Evolutionary conservation across 2,113 vertebrate genomes (phyloP), one percentile per base, ranked within the genome.

Genomic region (Gymnarchus niloticus): DNA sequence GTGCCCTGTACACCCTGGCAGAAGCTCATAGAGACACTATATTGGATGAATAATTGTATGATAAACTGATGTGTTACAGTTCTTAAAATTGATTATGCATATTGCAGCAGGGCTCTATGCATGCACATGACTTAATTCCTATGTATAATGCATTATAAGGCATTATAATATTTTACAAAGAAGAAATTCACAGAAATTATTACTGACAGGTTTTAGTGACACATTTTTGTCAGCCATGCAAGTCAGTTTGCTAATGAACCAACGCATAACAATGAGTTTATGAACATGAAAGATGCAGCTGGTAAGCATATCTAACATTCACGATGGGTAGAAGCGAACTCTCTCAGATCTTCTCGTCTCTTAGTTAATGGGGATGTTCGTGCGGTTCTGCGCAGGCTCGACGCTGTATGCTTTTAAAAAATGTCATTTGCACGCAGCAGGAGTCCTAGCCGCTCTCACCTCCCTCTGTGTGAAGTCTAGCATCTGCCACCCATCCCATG

Each of bases 401-500:
- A 59, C 6, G 14, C 82, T 25, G 54, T 28, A 21, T 81, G 49
- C 23, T 83, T 56, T 83, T 41, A 56, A 56, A 84, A 46, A 46
- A 59, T 59, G 37, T 44, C 83, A 61, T 61, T 46, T 59, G 19
- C 56, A 59, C 23, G n/a, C 81, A 57, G 28, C 19, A 49, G n/a
- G n/a, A 37, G 21, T 37, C 17, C 54, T 49, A 19, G 28, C 23
- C 51, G 41, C 37, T 84, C 56, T 61, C 83, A 84, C 56, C 56
- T 84, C 56, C 2, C 37, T 61, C 83, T 8, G 37, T 84, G 83
- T 61, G 83, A 84, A 84, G 54, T 48, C 83, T 59, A 28, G 83
- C 83, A 59, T 84, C 83, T 84, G 83, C 56, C 37, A 61, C 23
- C 19, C 83, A 19, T 84, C 83, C 56, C 5, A 84, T 41, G 25